Base-by-base conservation (phyloP, 2,888 invertebrate genomes). In the Drosophila kanekoi region DNA sequence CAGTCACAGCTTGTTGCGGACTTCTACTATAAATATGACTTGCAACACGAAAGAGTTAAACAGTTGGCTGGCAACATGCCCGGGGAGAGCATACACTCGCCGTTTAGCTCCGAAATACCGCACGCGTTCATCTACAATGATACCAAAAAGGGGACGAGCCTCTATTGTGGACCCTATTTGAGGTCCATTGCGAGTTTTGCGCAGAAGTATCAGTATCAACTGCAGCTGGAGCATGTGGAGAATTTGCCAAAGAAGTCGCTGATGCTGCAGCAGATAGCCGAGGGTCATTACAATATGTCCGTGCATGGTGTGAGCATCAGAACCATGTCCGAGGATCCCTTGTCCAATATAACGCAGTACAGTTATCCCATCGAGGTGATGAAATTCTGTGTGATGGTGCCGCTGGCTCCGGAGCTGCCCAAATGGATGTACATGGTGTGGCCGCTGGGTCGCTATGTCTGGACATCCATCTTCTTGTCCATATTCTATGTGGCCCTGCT, bases 381-480 rank as follows among this genome's bases (percentile, higher is more conserved):
- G 54, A 79, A 72, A 14, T 88, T 83, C 58, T 91, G 92, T 38
- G 81, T 91, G 0, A 91, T 91, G 89, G 90, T 92, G 3, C 92
- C 92, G 1, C 69, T 92, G 1, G 85, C 89, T 0, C 90, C 90
- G 40, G 91, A 91, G 72, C 57, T 91, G 40, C 88, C 92, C 9
- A 87, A 90, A 32, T 91, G 81, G 81, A 79, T 84, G 76, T 92
- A 92, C 49, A 69, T 91, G 14, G 72, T 89, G 1, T 90, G 90
- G 81, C 90, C 92, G 0, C 73, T 91, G 56, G 91, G 89, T 0
- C 63, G 58, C 2, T 87, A 83, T 35, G 89, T 91, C n/a, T 91
- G 92, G 90, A 49, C 77, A 0, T 58, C 72, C 0, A 37, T 86
- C 8, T 62, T 81, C 9, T 5, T 91, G 3, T 73, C 72, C 33